Base-by-base conservation (phyloP, 92 coral and sea anemone species). In the Muricea muricata region DNA sequence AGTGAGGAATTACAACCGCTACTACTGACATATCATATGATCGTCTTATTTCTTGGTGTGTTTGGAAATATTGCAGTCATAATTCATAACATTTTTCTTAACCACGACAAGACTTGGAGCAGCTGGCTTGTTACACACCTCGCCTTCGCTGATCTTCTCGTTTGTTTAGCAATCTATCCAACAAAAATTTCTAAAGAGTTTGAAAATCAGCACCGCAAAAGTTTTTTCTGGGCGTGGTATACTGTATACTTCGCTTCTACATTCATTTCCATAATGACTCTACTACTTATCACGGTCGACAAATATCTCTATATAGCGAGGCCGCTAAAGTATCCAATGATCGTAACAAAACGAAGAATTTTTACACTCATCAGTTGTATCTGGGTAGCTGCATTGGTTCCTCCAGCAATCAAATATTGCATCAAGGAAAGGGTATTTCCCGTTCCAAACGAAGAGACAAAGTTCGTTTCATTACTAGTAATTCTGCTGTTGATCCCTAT, bases 91-190 rank as follows among this genome's bases (percentile, higher is more conserved):
- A 63, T 12, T 10, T 63, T 63, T 32, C 40, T 63, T 37, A 63
- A 63, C 4, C 70, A 17, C 15, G 70, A 63, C 70, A 63, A 63
- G 70, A 63, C 70, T 30, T 20, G 37, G 37, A 63, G 70, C 37
- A 26, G 37, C 37, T 26, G 37, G 37, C 30, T 63, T 37, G 18
- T 28, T 4, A 29, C 37, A 25, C 15, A 63, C 37, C 70, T 63
- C 13, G 70, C 70, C 21, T 28, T 63, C 4, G 70, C 70, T 28
- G 70, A 63, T 28, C 70, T 63, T 63, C 70, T 63, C n/a, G 70
- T 63, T 10, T 63, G 70, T 63, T 63, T 63, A 18, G 30, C 70
- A 63, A 1, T 63, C 30, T 63, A 63, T 30, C 70, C 70, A 12
- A 26, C 21, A 32, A 63, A 63, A 28, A 63, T 63, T 63, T 37